Evolutionary conservation across 2,113 vertebrate species (phyloP).

Genomic region (Peromyscus polionotus): DNA sequence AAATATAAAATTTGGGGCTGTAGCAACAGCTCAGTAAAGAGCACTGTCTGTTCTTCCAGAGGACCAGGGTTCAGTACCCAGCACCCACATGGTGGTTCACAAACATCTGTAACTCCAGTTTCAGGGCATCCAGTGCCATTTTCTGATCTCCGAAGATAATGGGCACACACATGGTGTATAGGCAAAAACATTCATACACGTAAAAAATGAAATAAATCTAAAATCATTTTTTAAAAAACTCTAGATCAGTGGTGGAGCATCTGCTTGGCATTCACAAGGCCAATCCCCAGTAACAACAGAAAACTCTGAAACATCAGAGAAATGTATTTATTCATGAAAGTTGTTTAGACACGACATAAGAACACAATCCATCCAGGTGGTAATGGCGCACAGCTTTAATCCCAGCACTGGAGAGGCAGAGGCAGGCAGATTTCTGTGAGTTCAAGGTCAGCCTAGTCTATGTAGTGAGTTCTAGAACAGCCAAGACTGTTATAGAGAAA

Average conservation of each 20-base stretch:
- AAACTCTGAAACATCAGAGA: background rate
- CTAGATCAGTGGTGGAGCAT: background rate
- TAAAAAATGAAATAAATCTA: background rate
- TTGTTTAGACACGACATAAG: background rate
- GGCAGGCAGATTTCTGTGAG: no score
- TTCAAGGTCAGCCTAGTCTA: background rate
- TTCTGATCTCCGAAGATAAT: background rate
- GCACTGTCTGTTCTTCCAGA: background rate
- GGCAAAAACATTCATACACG: background rate
- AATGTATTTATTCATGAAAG: background rate
- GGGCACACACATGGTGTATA: background rate
- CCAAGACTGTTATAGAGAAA: background rate
- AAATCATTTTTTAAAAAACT: background rate
- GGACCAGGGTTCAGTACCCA: background rate
- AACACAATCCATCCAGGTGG: background rate
- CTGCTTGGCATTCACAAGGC: background rate
- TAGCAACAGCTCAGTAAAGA: background rate
- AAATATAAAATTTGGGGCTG: background rate
- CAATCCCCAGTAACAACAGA: no score
- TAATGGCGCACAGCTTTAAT: no score
- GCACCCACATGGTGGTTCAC: background rate
- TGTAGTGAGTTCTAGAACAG: background rate
- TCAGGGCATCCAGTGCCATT: background rate
- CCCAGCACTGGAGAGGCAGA: no score
- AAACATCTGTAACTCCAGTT: background rate